Conservation (phyloP, 2,113 vertebrate genomes). For the Rafetus swinhoei region DNA sequence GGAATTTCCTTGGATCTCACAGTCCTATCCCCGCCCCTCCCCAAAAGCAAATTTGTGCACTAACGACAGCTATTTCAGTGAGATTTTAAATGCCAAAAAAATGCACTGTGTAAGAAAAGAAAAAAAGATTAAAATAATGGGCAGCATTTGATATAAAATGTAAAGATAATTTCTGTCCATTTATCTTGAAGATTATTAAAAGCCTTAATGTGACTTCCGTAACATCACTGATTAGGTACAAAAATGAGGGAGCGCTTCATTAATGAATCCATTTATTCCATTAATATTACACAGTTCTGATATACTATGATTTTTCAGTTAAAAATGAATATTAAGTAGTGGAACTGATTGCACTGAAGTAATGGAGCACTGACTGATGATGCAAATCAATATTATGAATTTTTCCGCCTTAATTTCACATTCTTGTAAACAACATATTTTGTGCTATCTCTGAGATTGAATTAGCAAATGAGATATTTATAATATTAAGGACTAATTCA, state of each 20-base stretch:
- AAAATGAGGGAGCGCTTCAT: not conserved
- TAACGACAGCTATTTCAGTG: not conserved
- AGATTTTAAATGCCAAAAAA: not conserved
- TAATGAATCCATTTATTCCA: constrained; percentile 6
- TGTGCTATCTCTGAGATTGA: not conserved
- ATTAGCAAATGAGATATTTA: constrained; percentile 34
- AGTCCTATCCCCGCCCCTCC: not conserved
- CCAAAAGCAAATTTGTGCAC: not conserved
- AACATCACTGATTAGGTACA: not conserved
- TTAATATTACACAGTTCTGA: not conserved
- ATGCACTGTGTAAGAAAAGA: not conserved
- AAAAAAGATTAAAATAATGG: not conserved
- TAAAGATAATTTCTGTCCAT: not conserved
- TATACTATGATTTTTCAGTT: not conserved
- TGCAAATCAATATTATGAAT: not conserved
- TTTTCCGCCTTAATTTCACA: not conserved
- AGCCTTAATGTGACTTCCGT: not conserved
- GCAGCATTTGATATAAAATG: not conserved
- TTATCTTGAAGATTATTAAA: constrained; percentile 10
- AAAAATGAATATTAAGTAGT: constrained; percentile 9
- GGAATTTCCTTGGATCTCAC: not conserved
- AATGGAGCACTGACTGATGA: not conserved
- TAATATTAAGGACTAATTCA: constrained; percentile 27
- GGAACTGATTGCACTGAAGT: not conserved
- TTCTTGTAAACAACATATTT: constrained; percentile 33